phyloP scores from a whole-genome alignment of 2,797 vertebrate species.

The Megalops cyprinoides region DNA sequence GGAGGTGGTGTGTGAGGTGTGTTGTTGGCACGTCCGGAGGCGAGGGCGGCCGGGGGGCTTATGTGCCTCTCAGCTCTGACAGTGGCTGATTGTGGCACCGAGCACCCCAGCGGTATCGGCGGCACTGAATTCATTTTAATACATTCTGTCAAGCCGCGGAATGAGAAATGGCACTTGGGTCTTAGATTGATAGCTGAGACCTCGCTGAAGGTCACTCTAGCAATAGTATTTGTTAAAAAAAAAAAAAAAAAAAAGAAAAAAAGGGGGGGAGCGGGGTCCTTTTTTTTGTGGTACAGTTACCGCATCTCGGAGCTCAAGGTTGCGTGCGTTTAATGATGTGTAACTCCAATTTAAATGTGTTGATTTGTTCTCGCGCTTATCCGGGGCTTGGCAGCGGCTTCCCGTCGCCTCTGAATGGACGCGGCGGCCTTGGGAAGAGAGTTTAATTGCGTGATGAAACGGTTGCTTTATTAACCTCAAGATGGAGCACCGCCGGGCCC shows the following conservation, averaged over 20 bases:
- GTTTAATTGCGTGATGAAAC: slow-evolving; percentile 54
- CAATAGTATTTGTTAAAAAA: slow-evolving; percentile 39
- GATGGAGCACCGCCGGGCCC: slow-evolving; percentile 9
- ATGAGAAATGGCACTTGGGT: slow-evolving; percentile 58
- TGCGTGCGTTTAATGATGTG: slow-evolving; percentile 51
- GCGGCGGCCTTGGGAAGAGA: slow-evolving; percentile 44
- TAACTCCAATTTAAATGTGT: slow-evolving; percentile 53
- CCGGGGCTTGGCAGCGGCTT: slow-evolving; percentile 22
- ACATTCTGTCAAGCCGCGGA: slow-evolving; percentile 53
- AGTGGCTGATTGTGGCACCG: slow-evolving; percentile 29
- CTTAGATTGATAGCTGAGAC: slow-evolving; percentile 58
- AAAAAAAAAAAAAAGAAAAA: neutral
- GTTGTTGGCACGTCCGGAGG: neutral
- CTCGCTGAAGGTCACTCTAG: slow-evolving; percentile 59
- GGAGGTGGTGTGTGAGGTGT: neutral
- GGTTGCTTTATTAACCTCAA: slow-evolving; percentile 27
- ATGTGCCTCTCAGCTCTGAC: slow-evolving; percentile 21
- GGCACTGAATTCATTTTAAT: slow-evolving; percentile 59
- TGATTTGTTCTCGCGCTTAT: slow-evolving; percentile 37
- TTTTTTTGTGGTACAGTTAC: slow-evolving; percentile 23
- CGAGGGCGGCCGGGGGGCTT: neutral
- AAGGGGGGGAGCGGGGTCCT: neutral
- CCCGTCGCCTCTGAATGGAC: slow-evolving; percentile 50
- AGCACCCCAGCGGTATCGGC: slow-evolving; percentile 40
- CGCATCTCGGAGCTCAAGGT: slow-evolving; percentile 39